Evolutionary conservation across 2,888 invertebrate species (phyloP).

Genomic region (Sminthurinus aureus): DNA sequence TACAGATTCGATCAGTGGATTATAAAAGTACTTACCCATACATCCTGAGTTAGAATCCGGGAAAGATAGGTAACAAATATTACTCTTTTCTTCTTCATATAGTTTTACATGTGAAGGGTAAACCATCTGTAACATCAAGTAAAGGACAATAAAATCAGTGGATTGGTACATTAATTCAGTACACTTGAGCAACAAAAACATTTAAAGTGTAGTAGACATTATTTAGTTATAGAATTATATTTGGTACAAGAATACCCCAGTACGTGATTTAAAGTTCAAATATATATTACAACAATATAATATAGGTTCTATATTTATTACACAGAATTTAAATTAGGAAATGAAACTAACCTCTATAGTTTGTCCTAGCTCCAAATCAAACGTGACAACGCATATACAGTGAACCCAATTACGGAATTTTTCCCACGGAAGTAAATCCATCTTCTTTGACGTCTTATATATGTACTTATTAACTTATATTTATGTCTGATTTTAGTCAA

Average conservation of each 20-base stretch:
- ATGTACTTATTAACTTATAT: not conserved
- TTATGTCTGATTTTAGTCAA: not conserved
- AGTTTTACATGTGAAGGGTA: conserved; percentile 81
- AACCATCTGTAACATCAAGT: conserved; percentile 69
- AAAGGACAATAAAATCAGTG: not conserved
- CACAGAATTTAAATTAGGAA: too few species aligned
- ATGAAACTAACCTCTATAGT: conserved; percentile 82
- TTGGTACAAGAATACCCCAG: too few species aligned
- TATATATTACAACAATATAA: too few species aligned
- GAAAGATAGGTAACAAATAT: conserved; percentile 95
- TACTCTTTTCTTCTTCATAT: conserved; percentile 86
- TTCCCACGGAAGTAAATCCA: conserved; percentile 69
- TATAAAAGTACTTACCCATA: conserved; percentile 75
- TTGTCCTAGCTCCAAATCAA: conserved; percentile 98
- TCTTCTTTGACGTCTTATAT: conserved; percentile 8
- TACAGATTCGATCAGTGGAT: too few species aligned
- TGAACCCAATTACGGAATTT: conserved; percentile 93
- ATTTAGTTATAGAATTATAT: too few species aligned
- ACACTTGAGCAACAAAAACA: too few species aligned
- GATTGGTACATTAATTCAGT: not conserved
- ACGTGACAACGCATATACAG: conserved; percentile 97
- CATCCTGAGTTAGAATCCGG: conserved; percentile 99
- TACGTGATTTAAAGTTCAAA: too few species aligned
- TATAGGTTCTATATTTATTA: too few species aligned
- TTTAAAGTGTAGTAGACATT: too few species aligned